Conservation (phyloP, 2,888 invertebrate species). For the Clusia tigrina region DNA sequence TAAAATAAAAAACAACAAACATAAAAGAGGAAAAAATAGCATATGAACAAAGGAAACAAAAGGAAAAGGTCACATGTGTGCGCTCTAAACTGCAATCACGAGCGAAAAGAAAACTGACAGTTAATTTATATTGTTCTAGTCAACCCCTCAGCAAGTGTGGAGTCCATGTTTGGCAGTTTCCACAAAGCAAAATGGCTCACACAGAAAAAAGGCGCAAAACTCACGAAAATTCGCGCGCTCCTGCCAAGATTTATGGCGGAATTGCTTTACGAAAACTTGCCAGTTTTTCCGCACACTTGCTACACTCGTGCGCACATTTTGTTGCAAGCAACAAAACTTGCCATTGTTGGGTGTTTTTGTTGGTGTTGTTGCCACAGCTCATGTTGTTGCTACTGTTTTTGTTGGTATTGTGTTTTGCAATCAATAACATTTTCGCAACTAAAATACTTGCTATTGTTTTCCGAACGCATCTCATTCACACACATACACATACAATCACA, state of each 20-base stretch:
- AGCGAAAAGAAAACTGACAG: background rate
- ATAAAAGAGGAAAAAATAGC: background rate
- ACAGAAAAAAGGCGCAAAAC: background rate
- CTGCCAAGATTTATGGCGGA: slow-evolving; percentile 48
- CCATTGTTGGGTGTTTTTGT: background rate
- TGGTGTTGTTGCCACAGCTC: slow-evolving; percentile 5
- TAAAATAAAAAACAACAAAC: background rate
- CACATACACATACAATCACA: slow-evolving; percentile 13
- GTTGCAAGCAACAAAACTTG: background rate
- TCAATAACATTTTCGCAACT: slow-evolving; percentile 55
- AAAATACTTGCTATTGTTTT: slow-evolving; percentile 50
- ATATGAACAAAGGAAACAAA: background rate
- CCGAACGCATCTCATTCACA: background rate
- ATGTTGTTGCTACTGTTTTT: slow-evolving; percentile 30
- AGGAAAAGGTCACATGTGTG: background rate
- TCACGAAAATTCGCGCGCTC: slow-evolving; percentile 1
- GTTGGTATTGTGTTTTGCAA: slow-evolving; percentile 46
- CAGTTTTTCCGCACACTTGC: slow-evolving; percentile 11
- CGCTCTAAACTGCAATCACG: background rate
- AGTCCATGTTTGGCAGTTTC: background rate
- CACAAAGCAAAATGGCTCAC: background rate
- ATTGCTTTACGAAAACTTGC: slow-evolving; percentile 47
- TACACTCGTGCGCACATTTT: too few relatives aligned
- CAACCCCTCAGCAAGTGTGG: background rate
- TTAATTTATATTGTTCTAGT: slow-evolving; percentile 2